phyloP scores from a whole-genome alignment of 2,888 invertebrate species.

The Masnerella sp. region DNA sequence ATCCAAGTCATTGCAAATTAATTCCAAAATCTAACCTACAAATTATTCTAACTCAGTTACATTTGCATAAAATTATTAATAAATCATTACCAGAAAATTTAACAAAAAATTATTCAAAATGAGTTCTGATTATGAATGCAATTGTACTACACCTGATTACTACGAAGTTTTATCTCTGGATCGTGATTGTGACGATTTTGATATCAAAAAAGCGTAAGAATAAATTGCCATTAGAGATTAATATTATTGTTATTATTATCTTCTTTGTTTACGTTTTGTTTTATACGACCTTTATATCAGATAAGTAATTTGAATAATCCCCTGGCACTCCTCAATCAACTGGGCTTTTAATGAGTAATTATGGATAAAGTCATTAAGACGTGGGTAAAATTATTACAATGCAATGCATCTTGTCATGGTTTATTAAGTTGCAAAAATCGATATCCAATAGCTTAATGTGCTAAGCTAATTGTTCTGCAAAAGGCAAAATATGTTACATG shows the following conservation, averaged over 20 bases:
- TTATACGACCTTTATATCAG: constrained; percentile 15
- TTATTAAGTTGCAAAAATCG: constrained; percentile 31
- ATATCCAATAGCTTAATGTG: constrained; percentile 29
- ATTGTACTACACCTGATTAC: too few relatives aligned
- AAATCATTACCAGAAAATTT: too few relatives aligned
- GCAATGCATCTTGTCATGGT: constrained; percentile 29
- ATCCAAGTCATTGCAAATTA: too few relatives aligned
- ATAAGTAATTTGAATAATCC: constrained; percentile 56
- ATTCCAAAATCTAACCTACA: too few relatives aligned
- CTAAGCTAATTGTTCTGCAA: too few relatives aligned
- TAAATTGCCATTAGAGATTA: not conserved
- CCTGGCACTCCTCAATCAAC: constrained; percentile 38
- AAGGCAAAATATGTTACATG: too few relatives aligned
- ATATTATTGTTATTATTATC: not conserved
- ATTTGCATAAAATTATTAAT: too few relatives aligned
- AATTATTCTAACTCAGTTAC: too few relatives aligned
- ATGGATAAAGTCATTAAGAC: constrained; percentile 21
- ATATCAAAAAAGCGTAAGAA: constrained; percentile 84
- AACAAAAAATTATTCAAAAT: too few relatives aligned
- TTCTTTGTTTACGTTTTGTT: not conserved
- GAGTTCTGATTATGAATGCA: too few relatives aligned
- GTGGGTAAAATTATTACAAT: constrained; percentile 14
- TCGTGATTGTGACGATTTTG: constrained; percentile 82
- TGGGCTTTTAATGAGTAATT: constrained; percentile 35
- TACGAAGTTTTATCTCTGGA: constrained; percentile 86